These are phyloP conservation scores for Tricholaema leucomelas DNA, from an alignment of 2,113 vertebrate species.

Conservation along the genomic window DNA sequence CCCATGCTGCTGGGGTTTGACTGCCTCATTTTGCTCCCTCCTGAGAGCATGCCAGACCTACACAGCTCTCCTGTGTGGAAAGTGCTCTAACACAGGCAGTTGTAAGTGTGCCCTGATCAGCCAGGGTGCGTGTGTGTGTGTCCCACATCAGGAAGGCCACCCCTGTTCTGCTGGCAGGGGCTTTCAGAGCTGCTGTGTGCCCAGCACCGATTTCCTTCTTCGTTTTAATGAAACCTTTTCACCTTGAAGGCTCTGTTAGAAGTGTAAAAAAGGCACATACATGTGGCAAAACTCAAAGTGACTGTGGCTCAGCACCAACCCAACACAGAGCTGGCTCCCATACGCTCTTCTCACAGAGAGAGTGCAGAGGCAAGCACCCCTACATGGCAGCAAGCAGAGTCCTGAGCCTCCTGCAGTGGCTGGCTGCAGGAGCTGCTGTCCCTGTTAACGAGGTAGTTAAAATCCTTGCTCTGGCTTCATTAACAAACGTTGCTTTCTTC, in stretches of 20 bases:
- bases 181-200: background rate
- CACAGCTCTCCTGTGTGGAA: fast-evolving
- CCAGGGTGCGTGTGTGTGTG: fast-evolving
- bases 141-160: fast-evolving
- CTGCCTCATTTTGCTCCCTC: fast-evolving
- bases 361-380: background rate
- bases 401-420: background rate
- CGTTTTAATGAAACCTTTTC: background rate
- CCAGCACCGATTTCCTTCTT: fast-evolving
- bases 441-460: background rate
- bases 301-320: fast-evolving
- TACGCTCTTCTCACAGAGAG: fast-evolving
- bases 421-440: background rate
- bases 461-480: background rate
- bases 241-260: background rate
- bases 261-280: no score
- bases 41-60: background rate
- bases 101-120: fast-evolving
- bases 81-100: fast-evolving
- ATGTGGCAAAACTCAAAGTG: background rate
- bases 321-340: background rate
- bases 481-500: background rate
- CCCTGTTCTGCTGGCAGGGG: background rate
- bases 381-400: background rate
- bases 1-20: fast-evolving